Evolutionary conservation across 2,797 vertebrate genomes (phyloP), one percentile per base, ranked within the genome.

Genomic region (Schizopygopsis pylzovi): DNA sequence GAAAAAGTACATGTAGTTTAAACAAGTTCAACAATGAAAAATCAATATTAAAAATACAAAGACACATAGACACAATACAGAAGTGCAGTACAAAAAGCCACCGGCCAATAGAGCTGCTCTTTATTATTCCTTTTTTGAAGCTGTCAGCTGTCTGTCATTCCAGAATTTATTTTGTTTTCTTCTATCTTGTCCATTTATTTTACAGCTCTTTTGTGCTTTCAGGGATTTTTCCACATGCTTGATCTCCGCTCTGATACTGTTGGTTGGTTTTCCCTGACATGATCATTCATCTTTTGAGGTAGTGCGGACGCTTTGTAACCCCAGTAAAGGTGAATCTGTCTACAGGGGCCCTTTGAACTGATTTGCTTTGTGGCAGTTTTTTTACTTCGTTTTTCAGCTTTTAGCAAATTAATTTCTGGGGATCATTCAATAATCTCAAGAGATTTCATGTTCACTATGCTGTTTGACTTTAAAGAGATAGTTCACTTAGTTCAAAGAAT

Each of bases 151-250:
- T 87, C 84, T 67, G 28, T 87, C 89, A 88, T 71, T 81, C 81
- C 78, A 72, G 75, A 71, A 80, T 82, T 65, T 72, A 75, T 87
- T 87, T 87, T 67, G 59, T 77, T 86, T 70, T 61, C 52, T 78
- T 63, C 78, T 18, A 22, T 75, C 81, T 78, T 52, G 49, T 79
- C 63, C 77, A 70, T 87, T 86, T 79, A 54, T 88, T 86, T 86
- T 76, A 49, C 78, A 8, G 67, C 49, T 84, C 49, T 79, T 86
- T 87, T 77, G 49, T 56, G 49, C 65, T 63, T 75, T 37, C 81
- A 70, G 86, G 65, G 39, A 67, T 65, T 79, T 80, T 73, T 81
- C 72, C 68, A 83, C 76, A 76, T 77, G 85, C 77, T 84, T 86
- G 78, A 67, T 75, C 70, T 84, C 33, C 0, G 13, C 79, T 81